Base-by-base conservation (phyloP, 2,888 invertebrate genomes). In the Aromia moschata region DNA sequence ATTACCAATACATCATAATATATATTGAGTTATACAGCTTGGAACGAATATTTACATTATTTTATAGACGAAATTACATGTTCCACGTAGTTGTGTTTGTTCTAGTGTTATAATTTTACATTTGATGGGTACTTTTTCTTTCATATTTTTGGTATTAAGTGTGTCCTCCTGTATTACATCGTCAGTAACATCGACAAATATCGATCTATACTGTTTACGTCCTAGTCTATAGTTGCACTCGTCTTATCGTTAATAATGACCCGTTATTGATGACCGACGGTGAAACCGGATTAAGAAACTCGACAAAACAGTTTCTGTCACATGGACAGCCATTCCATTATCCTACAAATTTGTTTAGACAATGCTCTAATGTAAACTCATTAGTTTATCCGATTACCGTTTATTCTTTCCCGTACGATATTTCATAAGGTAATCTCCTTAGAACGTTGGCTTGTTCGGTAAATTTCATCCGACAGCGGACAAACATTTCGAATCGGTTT, bases 331-430 rank as follows among this genome's bases (percentile, higher is more conserved):
- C 58, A 46, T 44, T 60, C 57, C 59, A 46, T 57, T 54, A 47
- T 31, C 49, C 37, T 49, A 64, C 56, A 66, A 74, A 70, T 73
- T 69, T 73, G 71, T 75, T 74, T 73, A 67, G 72, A 75, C 74
- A 75, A 74, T 71, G 70, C 72, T 72, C 72, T 68, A 73, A 71
- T 76, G 71, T 74, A 71, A 72, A 73, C 74, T 75, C 74, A 75
- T 77, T 77, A 76, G 73, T 69, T 72, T 72, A 77, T 75, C 75
- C 71, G 76, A 73, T 77, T 76, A 73, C 62, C 58, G 40, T n/a
- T n/a, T n/a, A n/a, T 15, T 52, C 14, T 45, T 56, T 55, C 30
- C 38, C 20, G 10, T 46, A 41, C 44, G 31, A 53, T 41, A 53
- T 53, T 31, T 47, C 38, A 17, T 41, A 11, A 12, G 14, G 38